Evolutionary conservation across 2,888 invertebrate genomes (phyloP), one percentile per base, ranked within the genome.

Genomic region (Gortyna flavago): DNA sequence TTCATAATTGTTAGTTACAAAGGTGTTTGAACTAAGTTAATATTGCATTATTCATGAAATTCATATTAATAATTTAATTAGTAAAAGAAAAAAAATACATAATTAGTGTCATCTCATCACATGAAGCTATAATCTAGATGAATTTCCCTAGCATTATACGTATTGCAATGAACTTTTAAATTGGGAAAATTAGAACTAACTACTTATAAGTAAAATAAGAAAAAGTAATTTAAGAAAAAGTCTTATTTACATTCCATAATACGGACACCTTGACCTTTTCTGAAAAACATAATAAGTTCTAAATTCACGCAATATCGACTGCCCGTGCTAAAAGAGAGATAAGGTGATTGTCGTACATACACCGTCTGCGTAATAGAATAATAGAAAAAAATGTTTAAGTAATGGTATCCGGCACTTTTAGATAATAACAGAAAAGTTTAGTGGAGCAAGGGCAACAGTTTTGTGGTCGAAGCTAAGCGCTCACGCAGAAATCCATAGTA

Each of bases 371-470:
- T 82, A 73, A 80, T 72, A 73, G 67, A 79, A 59, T 82, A 78
- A 81, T 84, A 72, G 80, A 74, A 86, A 85, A 85, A 82, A 86
- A 80, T 81, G 69, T 72, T 67, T 65, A 77, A 70, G 72, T 79
- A 68, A 83, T 86, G 72, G 83, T 85, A 88, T 85, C 77, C 75
- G 78, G 59, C 80, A 85, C 72, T 87, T 87, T 79, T 81, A 85
- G 81, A 87, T 85, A 87, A 86, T 87, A 85, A 75, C 73, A 83
- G 82, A 85, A 88, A 89, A 87, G 87, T 86, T 88, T 85, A 81
- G 79, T 90, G 70, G 88, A 48, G 77, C 90, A 90, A 91, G 91
- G 91, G 86, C 86, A 86, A 88, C 81, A 79, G 79, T 85, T 88
- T 89, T 75, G 81, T 61, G 79, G 79, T 70, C 44, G 57, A 79